These are phyloP conservation scores for Leucoraja ocellata DNA, from an alignment of 2,797 vertebrate species.

Conservation along the genomic window DNA sequence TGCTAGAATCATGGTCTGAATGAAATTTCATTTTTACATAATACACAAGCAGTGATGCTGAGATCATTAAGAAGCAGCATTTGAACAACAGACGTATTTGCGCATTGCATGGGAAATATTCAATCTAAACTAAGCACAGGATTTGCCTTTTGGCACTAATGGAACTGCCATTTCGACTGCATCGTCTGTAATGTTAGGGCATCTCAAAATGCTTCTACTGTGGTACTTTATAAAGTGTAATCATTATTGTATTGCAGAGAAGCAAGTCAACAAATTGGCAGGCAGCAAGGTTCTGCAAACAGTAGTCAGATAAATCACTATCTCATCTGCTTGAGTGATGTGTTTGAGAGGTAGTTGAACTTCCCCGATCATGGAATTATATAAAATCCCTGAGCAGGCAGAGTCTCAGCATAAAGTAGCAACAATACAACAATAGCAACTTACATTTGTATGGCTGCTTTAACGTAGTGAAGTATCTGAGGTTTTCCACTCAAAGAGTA, in stretches of 20 bases:
- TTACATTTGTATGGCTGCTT: too few relatives aligned
- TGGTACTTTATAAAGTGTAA: background rate
- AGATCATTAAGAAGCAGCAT: background rate
- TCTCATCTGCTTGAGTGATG: background rate
- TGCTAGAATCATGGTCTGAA: background rate
- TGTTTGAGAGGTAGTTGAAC: background rate
- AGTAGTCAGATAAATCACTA: too few relatives aligned
- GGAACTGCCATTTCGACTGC: background rate
- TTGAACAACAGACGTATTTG: background rate
- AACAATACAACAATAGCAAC: background rate
- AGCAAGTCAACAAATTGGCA: too few relatives aligned
- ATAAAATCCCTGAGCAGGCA: background rate
- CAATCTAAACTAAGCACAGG: background rate
- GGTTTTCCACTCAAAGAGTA: too few relatives aligned
- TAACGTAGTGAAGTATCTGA: too few relatives aligned
- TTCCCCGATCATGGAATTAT: background rate
- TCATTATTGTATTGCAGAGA: background rate
- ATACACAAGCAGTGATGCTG: background rate
- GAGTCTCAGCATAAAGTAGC: background rate
- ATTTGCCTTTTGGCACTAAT: background rate
- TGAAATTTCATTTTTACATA: background rate
- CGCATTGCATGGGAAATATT: background rate
- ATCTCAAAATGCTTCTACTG: background rate
- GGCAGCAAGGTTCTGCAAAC: too few relatives aligned
- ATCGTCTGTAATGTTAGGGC: background rate